Base-by-base conservation (phyloP, 2,888 invertebrate species). In the Epistrophe grossulariae region DNA sequence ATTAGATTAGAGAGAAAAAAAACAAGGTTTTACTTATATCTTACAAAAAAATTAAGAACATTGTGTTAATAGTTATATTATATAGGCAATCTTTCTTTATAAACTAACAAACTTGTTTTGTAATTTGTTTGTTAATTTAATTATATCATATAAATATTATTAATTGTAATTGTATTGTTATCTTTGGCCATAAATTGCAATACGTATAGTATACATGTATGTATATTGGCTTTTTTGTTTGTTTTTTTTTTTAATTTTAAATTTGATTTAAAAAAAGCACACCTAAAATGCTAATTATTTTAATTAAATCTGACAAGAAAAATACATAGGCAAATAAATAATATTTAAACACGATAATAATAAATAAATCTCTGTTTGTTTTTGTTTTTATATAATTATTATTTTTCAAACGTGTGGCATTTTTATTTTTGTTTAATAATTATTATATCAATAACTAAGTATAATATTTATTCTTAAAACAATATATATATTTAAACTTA, bases 1-100 rank as follows among this genome's bases (percentile, higher is more conserved):
- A 40, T 40, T 60, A 5, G 7, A 15, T 24, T n/a, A n/a, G 1
- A 15, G 1, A 38, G 1, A 17, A 59, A n/a, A 38, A 24, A 40
- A 13, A 24, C 13, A 40, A 15, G 15, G 15, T 59, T 59, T 10
- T 59, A 11, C 57, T 59, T 35, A 10, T 59, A 59, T 11, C 38
- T 38, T 38, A 60, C n/a, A 60, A n/a, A 60, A 60, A 60, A 60
- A 17, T 19, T 60, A 19, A 60, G 59, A 19, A 60, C 17, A 59
- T 59, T 35, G 13, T 52, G 24, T 52, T 24, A 52, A 13, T 45
- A 45, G 45, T n/a, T 43, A 40, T 15, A 40, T 11, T 11, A n/a
- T n/a, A n/a, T 13, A 11, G 31, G n/a, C n/a, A 35, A 7, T 24
- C 43, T 24, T 55, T 28, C 9, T 28, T 48, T 48, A 17, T 17